Evolutionary conservation across 1,140 invertebrate genomes (phyloP).

Genomic region (Ips typographus): DNA sequence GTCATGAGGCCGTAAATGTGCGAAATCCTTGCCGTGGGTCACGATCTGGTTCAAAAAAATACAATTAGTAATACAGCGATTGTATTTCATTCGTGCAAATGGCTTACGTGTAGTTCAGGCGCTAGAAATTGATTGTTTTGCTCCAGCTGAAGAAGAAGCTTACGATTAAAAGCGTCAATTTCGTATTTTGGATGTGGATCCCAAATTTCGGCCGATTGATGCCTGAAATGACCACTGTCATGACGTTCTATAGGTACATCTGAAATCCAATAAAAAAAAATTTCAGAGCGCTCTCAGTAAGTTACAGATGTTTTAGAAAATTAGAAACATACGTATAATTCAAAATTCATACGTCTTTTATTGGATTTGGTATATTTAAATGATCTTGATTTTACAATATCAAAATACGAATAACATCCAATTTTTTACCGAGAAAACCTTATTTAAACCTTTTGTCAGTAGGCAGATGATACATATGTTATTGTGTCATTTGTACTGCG

Average conservation of each 20-base stretch:
- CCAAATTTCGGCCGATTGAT: constrained; percentile 63
- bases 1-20: constrained; percentile 50
- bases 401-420: too few species aligned
- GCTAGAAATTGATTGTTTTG: constrained; percentile 61
- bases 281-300: too few species aligned
- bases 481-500: too few species aligned
- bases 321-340: too few species aligned
- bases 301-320: too few species aligned
- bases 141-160: constrained; percentile 59
- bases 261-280: constrained; percentile 7
- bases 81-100: constrained; percentile 40
- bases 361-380: too few species aligned
- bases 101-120: constrained; percentile 64
- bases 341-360: too few species aligned
- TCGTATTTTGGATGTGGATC: constrained; percentile 73
- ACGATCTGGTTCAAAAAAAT: constrained; percentile 55
- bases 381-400: too few species aligned
- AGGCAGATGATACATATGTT: too few species aligned
- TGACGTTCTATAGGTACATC: constrained; percentile 49
- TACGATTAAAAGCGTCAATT: constrained; percentile 63
- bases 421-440: too few species aligned
- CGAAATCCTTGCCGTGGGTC: constrained; percentile 59
- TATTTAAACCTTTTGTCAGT: too few species aligned
- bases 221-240: constrained; percentile 66
- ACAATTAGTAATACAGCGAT: constrained; percentile 15